Base-by-base conservation (phyloP, 2,888 invertebrate species). In the Zelleria hepariella region DNA sequence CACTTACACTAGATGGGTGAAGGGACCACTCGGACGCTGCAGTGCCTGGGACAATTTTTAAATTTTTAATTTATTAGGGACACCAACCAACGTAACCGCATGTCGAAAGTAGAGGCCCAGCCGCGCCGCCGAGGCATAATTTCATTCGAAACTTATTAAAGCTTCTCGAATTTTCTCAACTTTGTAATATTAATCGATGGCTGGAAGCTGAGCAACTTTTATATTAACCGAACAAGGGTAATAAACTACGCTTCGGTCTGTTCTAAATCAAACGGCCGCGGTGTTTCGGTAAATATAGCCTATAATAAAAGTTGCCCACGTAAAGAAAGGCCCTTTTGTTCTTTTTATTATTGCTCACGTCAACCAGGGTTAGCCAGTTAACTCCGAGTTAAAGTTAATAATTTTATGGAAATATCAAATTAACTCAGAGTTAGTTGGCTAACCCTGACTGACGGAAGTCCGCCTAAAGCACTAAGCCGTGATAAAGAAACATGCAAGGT, bases 161-260 rank as follows among this genome's bases (percentile, higher is more conserved):
- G 66, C 70, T 66, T 64, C 70, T 68, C 65, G 72, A 72, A 74
- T 70, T 72, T 70, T 64, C 47, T 64, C 65, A 75, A 75, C 65
- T 78, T 80, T 67, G 67, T 68, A 72, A 75, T 74, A 77, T 77
- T 75, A 80, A 78, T 80, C 78, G 78, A 75, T 74, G 69, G 68
- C 64, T 62, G 64, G 62, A 71, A 72, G 70, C 71, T 68, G 58
- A 63, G 63, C 60, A 75, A 77, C 71, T 80, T 78, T 74, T 72
- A 68, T 76, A 74, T 75, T 74, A 72, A 72, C 69, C 68, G 70
- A 70, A 70, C 72, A 72, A 67, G 66, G 67, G 64, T 65, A 67
- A 73, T 75, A 74, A 73, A 75, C 73, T 69, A 70, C 60, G 65
- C 64, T 63, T 63, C 62, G 24, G 64, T 51, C 59, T 55, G 54